A percentile compares a stretch with the other conserved stretches of the same genome.
phyloP scores from a whole-genome alignment of 2,797 vertebrate genomes.

The Hippopotamyrus pictus region DNA sequence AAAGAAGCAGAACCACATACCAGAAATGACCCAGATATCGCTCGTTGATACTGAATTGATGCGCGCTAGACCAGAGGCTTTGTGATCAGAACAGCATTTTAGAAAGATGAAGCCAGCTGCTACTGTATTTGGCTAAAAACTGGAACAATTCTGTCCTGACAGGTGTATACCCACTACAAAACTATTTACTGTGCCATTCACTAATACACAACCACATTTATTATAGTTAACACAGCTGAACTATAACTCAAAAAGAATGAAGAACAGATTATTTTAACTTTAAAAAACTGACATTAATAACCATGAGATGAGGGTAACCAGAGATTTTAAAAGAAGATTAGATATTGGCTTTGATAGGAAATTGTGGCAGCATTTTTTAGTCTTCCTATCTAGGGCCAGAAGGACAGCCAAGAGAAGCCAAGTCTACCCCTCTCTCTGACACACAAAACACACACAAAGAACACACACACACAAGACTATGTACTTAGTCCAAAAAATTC shows the following conservation, averaged over 20 bases:
- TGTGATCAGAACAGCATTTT: background rate
- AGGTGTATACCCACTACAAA: background rate
- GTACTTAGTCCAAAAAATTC: background rate
- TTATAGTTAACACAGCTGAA: background rate
- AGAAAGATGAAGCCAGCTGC: background rate
- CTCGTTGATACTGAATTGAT: background rate
- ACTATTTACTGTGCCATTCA: background rate
- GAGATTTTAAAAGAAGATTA: background rate
- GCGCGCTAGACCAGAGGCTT: background rate
- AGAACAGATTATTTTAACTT: background rate
- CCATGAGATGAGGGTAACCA: background rate
- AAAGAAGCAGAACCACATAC: background rate
- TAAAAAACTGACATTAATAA: background rate
- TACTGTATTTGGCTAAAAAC: background rate
- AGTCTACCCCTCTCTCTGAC: background rate
- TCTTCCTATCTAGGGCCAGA: background rate
- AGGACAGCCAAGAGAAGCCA: background rate
- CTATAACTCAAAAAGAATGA: background rate
- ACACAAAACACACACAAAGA: constrained; percentile 16
- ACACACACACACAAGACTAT: background rate
- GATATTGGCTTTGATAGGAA: background rate
- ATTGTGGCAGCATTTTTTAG: background rate
- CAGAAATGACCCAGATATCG: background rate
- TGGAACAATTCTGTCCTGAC: background rate
- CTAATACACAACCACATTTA: background rate